Evolutionary conservation across 2,797 vertebrate genomes (phyloP).

Genomic region (Argya squamiceps): DNA sequence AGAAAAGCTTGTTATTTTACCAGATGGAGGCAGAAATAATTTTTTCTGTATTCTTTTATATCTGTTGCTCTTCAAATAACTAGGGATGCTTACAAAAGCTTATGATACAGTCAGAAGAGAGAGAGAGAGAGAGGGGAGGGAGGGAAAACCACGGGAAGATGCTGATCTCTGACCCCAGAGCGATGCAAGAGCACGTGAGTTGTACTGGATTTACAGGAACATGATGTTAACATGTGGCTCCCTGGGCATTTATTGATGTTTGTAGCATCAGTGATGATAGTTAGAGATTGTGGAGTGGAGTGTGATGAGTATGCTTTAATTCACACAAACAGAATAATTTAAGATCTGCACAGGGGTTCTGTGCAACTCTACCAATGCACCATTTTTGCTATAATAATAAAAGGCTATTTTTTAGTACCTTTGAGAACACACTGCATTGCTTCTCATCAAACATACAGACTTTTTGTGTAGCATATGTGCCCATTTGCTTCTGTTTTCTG

Average conservation of each 20-base stretch:
- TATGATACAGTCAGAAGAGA: background rate
- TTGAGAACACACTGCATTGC: background rate
- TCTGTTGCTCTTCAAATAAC: background rate
- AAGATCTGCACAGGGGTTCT: background rate
- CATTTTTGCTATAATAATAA: background rate
- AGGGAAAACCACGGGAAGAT: background rate
- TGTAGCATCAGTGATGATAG: background rate
- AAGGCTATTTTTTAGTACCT: background rate
- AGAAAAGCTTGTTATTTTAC: background rate
- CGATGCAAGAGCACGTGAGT: background rate
- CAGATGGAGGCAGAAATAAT: background rate
- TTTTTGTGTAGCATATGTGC: background rate
- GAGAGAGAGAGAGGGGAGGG: background rate
- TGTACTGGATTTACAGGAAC: background rate
- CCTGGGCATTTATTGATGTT: background rate
- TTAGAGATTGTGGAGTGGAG: background rate
- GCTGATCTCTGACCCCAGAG: background rate
- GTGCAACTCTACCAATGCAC: background rate
- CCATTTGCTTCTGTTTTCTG: background rate
- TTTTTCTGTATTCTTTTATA: background rate
- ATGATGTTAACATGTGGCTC: background rate
- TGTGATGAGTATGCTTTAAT: background rate
- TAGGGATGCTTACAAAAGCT: background rate
- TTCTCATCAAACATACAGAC: background rate
- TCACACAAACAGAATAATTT: background rate